Base-by-base conservation (phyloP, 2,113 vertebrate genomes). In the Hemibagrus wyckioides region DNA sequence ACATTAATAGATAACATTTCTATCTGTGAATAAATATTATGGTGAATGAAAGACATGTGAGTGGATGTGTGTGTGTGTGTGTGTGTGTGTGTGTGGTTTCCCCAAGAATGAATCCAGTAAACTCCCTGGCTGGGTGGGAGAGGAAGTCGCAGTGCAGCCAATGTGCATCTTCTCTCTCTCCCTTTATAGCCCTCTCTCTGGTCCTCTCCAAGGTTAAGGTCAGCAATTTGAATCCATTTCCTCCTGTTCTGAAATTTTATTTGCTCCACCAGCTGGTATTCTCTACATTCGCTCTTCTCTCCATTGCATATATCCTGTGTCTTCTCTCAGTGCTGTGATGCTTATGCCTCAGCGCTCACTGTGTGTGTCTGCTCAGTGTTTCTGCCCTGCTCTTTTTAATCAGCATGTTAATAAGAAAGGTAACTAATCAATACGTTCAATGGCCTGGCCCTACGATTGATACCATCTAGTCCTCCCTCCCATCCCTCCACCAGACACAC, bases 341-440 rank as follows among this genome's bases (percentile, higher is more conserved):
- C 87, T 56, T 54, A 71, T 86, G 86, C 75, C 84, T 89, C 52
- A 28, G n/a, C 23, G 61, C 81, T 73, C 76, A 59, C 69, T 89
- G 82, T 81, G 67, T 89, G 88, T 92, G 91, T 89, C 92, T 89
- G 54, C 92, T 90, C 92, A 88, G 90, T 80, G 92, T 90, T 92
- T 89, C 91, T 92, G 92, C 85, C 57, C 88, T 86, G 86, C 91
- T 93, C 93, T 93, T 94, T 95, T 96, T 95, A 96, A 96, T 96
- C 95, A 95, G 94, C 95, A 96, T 96, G 95, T 96, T 96, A 96
- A 96, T 96, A 95, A 95, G 95, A 96, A 95, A 95, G 95, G 95
- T 96, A 96, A 95, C 94, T 96, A 95, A 96, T 96, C 95, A 96
- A 96, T 96, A 96, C 92, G 91, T 94, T 96, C 95, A 95, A 96